Base-by-base conservation (phyloP, 2,797 vertebrate species). In the Ceryle rudis region DNA sequence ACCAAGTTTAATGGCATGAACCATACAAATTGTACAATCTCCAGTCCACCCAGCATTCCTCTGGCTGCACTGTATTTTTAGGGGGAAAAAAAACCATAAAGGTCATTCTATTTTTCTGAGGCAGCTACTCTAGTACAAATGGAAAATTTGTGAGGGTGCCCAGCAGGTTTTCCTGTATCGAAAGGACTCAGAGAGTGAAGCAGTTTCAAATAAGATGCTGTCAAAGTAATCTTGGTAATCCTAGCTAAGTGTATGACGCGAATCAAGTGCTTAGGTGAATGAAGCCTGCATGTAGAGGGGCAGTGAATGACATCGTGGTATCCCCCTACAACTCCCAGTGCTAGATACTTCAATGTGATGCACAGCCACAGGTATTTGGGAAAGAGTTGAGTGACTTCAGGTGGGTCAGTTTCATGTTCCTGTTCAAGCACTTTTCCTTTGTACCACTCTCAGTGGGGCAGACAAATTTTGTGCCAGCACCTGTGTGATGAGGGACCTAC, bases 91-190 rank as follows among this genome's bases (percentile, higher is more conserved):
- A 86, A 87, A 1, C 1, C 9, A 18, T 65, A 86, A 92, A 97
- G 73, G 66, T 90, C 58, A 93, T 73, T 70, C 42, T 62, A 26
- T 75, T 96, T 95, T 90, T 95, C 85, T 81, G 47, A 73, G 73
- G 9, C 22, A 84, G 29, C 5, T 81, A 58, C 54, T 92, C 13
- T 62, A 84, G 70, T 42, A 75, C 16, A 89, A 73, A 86, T 79
- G 51, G 62, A 77, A 93, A 95, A 89, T 35, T 69, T 41, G 5
- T 70, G 64, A 81, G 58, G 19, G 9, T 7, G 10, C 69, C 49
- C 90, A 91, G 90, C 39, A 91, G 82, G 75, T 71, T 83, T 91
- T 75, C 72, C 29, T 67, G 19, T 10, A 46, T 83, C 58, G 60
- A 54, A 87, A 85, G 33, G 42, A 66, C 60, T 90, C 39, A 35